phyloP scores from a whole-genome alignment of 2,113 vertebrate genomes.

The sheep (Ovis aries) region ARS-UI_Ramb_v3.0 NC_056061.1:9722001-9722500 shows the following conservation, averaged over 20 bases:
- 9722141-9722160: background rate
- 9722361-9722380: background rate
- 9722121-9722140: background rate
- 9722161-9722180: background rate
- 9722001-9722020: background rate
- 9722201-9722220: background rate
- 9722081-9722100: background rate
- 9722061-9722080: background rate
- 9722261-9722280: background rate
- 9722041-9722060: background rate
- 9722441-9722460: conserved; percentile 43
- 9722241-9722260: background rate
- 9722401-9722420: conserved; percentile 10
- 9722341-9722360: background rate
- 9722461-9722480: conserved; percentile 43
- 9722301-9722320: background rate
- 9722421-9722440: conserved; percentile 18
- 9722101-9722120: background rate
- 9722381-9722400: background rate
- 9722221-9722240: background rate
- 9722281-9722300: background rate
- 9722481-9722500: conserved; percentile 66
- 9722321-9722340: background rate
- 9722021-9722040: background rate
- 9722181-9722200: background rate